Percentiles rank a stretch among this genome's conserved stretches.
These are phyloP conservation scores for Suillia variegata DNA, from an alignment of 2,888 invertebrate genomes.

Conservation along the genomic window DNA sequence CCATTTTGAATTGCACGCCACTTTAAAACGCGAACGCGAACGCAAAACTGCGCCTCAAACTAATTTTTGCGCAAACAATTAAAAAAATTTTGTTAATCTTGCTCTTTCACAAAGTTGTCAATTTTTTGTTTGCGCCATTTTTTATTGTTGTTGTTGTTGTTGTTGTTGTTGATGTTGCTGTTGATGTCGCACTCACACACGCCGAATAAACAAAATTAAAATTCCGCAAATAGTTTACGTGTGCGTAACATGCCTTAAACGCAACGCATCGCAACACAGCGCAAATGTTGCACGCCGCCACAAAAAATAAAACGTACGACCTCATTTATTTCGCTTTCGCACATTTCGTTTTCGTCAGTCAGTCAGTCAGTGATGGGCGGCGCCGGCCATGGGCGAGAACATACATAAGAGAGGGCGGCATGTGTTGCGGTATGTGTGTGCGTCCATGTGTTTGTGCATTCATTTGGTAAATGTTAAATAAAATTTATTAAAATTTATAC, in stretches of 20 bases:
- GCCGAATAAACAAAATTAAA: conserved; percentile 38
- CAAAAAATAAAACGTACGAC: background rate
- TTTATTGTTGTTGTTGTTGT: conserved; percentile 1
- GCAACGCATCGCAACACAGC: too few species aligned
- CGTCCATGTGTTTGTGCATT: background rate
- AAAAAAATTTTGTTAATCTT: background rate
- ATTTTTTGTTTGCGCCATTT: background rate
- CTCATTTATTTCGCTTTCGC: background rate
- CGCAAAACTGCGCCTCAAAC: background rate
- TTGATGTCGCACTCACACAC: conserved; percentile 18
- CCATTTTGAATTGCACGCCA: too few species aligned
- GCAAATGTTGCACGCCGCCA: background rate
- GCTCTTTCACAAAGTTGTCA: background rate
- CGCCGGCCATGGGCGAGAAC: background rate
- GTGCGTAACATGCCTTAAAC: conserved; percentile 8
- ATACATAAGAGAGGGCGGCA: background rate
- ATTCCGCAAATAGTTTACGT: conserved; percentile 37
- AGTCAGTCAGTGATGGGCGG: too few species aligned
- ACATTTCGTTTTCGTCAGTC: background rate
- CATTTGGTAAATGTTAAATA: conserved; percentile 11
- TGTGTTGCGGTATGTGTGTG: too few species aligned
- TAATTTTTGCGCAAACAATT: background rate
- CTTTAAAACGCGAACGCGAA: too few species aligned
- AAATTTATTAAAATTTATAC: conserved; percentile 20
- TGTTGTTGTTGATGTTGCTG: conserved; percentile 11